Percentiles rank a stretch among this genome's conserved stretches.
Evolutionary conservation across 2,797 vertebrate species (phyloP).

Genomic region (Peromyscus attwateri): DNA sequence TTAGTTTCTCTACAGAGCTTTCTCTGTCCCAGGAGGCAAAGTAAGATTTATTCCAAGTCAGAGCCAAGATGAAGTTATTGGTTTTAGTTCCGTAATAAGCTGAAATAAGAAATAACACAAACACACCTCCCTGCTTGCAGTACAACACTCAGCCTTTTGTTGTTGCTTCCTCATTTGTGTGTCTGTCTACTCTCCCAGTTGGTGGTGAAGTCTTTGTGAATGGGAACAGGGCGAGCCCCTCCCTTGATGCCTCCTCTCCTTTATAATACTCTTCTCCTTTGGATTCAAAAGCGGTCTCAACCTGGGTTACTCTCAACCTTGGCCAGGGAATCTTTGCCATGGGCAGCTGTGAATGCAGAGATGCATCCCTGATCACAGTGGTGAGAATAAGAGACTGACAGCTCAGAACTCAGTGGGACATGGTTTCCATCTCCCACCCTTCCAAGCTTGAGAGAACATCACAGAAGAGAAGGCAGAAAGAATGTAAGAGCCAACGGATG

Average conservation of each 20-base stretch:
- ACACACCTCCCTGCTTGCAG: background rate
- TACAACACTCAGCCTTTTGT: background rate
- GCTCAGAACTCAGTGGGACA: too few species aligned
- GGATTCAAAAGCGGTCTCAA: background rate
- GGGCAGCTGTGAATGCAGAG: background rate
- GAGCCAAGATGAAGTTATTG: constrained; percentile 77
- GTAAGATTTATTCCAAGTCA: constrained; percentile 74
- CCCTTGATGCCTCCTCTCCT: background rate
- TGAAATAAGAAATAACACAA: constrained; percentile 9
- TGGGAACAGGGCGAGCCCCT: background rate
- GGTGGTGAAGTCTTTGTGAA: background rate
- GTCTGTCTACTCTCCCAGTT: background rate
- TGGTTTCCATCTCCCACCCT: background rate
- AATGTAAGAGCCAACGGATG: background rate
- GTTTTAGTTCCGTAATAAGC: constrained; percentile 66
- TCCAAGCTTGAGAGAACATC: background rate
- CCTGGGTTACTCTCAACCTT: background rate
- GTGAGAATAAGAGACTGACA: too few species aligned
- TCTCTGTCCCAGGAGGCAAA: constrained; percentile 66
- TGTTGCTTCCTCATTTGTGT: background rate
- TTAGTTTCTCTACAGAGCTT: constrained; percentile 78
- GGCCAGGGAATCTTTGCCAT: background rate
- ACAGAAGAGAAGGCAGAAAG: background rate
- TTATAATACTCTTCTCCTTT: background rate
- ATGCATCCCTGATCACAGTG: too few species aligned